These are phyloP conservation scores for Geotria australis DNA, from an alignment of 2,797 vertebrate genomes.

Conservation along the genomic window DNA sequence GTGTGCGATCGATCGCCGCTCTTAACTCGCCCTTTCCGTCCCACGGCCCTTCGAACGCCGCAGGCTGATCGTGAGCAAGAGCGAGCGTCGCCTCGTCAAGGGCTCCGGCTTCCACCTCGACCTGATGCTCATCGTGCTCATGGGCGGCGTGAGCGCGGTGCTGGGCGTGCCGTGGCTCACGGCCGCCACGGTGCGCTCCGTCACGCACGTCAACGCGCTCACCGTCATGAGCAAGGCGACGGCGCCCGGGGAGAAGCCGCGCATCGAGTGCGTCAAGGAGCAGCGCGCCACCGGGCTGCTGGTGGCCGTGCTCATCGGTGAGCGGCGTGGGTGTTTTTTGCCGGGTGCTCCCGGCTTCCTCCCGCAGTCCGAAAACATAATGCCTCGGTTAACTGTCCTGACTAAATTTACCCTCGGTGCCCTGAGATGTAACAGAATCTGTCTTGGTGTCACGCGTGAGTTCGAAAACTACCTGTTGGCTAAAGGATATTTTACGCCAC, in stretches of 20 bases:
- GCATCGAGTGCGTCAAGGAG: conserved; percentile 82
- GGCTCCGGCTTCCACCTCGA: conserved; percentile 86
- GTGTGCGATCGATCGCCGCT: too few relatives aligned
- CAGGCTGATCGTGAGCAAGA: conserved; percentile 70
- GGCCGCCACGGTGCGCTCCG: conserved; percentile 63
- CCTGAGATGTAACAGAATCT: too few relatives aligned
- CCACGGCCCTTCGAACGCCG: too few relatives aligned
- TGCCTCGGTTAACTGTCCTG: too few relatives aligned
- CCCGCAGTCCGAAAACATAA: too few relatives aligned
- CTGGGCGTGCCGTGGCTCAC: conserved; percentile 82
- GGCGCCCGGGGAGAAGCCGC: conserved; percentile 77
- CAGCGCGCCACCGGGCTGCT: conserved; percentile 72
- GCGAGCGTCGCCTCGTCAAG: conserved; percentile 66
- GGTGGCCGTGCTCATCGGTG: conserved; percentile 61
- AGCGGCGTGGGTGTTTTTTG: too few relatives aligned
- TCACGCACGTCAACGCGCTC: conserved; percentile 74
- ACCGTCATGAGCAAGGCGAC: conserved; percentile 92
- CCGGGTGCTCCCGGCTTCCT: too few relatives aligned
- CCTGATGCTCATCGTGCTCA: conserved; percentile 51
- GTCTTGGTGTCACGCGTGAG: too few relatives aligned
- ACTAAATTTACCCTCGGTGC: too few relatives aligned
- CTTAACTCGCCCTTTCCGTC: too few relatives aligned
- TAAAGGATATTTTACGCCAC: too few relatives aligned
- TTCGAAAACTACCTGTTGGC: too few relatives aligned
- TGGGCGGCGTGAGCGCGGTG: conserved; percentile 48